Evolutionary conservation across 2,888 invertebrate species (phyloP), one percentile per base, ranked within the genome.

Genomic region (Germaria angustata): DNA sequence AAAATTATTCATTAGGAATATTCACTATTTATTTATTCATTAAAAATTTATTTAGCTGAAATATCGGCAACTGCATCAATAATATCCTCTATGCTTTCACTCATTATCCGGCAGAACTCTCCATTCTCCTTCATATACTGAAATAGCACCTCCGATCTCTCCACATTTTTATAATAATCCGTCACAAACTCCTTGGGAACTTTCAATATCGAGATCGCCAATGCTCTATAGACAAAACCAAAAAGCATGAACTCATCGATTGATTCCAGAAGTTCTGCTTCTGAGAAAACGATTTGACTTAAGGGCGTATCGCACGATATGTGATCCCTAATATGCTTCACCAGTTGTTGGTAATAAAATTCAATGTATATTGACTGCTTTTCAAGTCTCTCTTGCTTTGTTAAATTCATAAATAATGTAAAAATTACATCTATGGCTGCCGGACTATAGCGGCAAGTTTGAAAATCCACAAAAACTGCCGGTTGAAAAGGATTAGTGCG

Each of bases 381-480:
- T 13, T 71, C 2, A n/a, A 85, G 75, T 5, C 89, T 86, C 2
- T 81, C 65, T 0, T 69, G 53, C 2, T 86, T 87, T 32, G 84
- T 84, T 17, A 88, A 36, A 84, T 90, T 90, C 41, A 91, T 76
- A 69, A 87, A 90, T 41, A 87, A 82, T 15, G 88, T 88, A 77
- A 90, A 86, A 0, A 90, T 85, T 0, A 91, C 85, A 81, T 91
- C 91, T 11, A 90, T 85, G 2, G 89, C 88, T 2, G 91, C 88
- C 3, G 91, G 90, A 15, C 87, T 87, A 85, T 91, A 90, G 22
- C 89, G 88, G 44, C 88, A 88, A 0, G 88, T 86, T 82, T 91
- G 91, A 80, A 88, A 91, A 78, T 91, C 91, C 0, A 91, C 89
- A n/a, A 91, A 84, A 0, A 90, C 72, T n/a, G 88, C 89, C 3